These are phyloP conservation scores for Galagoides demidoff DNA, from an alignment of 2,797 vertebrate species.

Conservation along the genomic window DNA sequence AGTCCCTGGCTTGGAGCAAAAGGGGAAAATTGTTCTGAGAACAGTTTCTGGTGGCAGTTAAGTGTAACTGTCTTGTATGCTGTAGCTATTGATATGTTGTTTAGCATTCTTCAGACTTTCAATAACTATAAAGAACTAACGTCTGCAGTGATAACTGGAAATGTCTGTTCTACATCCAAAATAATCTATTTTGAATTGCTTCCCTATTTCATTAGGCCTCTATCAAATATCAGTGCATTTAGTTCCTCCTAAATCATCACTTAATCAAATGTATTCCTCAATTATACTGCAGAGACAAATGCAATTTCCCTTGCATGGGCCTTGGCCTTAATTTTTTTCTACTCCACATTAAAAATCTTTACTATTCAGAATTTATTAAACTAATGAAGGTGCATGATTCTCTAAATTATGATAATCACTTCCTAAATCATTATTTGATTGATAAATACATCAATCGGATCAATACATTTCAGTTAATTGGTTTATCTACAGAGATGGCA, in stretches of 20 bases:
- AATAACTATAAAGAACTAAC: slow-evolving; percentile 1
- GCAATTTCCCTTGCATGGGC: neutral
- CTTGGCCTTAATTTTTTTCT: neutral
- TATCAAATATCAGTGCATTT: slow-evolving; percentile 24
- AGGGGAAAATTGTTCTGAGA: neutral
- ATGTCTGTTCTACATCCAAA: neutral
- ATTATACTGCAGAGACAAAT: neutral
- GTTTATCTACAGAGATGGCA: neutral
- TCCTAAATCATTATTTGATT: neutral
- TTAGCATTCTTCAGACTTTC: neutral
- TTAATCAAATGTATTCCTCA: slow-evolving; percentile 7
- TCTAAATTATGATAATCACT: slow-evolving; percentile 18
- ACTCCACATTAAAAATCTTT: neutral
- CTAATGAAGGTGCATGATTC: neutral
- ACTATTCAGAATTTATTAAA: neutral
- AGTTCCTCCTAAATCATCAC: neutral
- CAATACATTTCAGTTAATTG: slow-evolving; percentile 1
- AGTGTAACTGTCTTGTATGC: neutral
- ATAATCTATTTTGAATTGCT: neutral
- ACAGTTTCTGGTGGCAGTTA: neutral
- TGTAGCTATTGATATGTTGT: neutral
- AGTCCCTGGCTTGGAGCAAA: neutral
- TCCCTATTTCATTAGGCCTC: neutral
- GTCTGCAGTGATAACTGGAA: neutral
- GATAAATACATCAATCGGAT: neutral